These are phyloP conservation scores for Bradypus variegatus DNA, from an alignment of 2,797 vertebrate genomes.

Conservation along the genomic window DNA sequence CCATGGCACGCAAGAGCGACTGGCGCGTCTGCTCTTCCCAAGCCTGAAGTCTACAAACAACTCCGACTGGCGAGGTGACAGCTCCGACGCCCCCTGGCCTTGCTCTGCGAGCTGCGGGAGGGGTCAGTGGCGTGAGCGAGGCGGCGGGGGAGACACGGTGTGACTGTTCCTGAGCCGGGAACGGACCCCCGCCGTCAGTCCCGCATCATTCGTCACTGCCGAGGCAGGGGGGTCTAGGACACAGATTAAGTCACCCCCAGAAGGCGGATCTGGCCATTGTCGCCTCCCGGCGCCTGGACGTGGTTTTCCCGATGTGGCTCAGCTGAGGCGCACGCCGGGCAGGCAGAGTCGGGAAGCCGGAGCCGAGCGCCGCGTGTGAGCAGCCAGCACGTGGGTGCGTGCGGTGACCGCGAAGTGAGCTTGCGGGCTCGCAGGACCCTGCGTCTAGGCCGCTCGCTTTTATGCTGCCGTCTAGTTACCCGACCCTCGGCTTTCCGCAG, in stretches of 20 bases:
- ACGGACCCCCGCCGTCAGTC: background rate
- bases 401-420: background rate
- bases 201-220: background rate
- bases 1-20: background rate
- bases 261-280: background rate
- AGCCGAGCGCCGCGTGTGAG: background rate
- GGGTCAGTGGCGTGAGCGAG: background rate
- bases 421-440: background rate
- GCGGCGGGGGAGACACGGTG: background rate
- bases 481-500: background rate
- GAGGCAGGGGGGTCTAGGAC: background rate
- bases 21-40: background rate
- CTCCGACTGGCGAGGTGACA: background rate
- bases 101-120: background rate
- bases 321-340: background rate
- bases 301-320: background rate
- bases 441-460: background rate
- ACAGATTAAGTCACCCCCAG: background rate
- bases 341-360: background rate
- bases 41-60: background rate
- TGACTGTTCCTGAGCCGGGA: background rate
- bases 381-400: background rate
- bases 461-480: too few relatives aligned
- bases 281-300: background rate
- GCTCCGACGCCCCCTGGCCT: background rate